These are phyloP conservation scores for Plecotus auritus DNA, from an alignment of 2,113 vertebrate species.

Conservation along the genomic window DNA sequence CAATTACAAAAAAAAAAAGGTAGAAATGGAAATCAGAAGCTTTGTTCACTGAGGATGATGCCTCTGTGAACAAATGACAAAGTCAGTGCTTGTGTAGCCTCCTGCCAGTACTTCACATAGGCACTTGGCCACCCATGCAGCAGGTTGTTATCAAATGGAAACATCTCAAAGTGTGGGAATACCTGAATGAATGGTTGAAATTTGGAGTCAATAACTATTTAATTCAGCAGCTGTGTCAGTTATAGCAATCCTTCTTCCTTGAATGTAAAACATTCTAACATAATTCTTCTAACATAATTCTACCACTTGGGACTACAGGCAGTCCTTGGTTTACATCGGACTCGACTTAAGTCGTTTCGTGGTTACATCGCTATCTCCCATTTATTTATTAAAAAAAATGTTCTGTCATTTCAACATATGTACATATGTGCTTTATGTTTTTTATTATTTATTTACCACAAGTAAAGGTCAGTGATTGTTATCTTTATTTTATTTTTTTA, in stretches of 20 bases:
- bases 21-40: not conserved
- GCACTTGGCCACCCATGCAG: not conserved
- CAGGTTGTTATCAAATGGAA: not conserved
- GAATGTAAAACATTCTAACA: not conserved
- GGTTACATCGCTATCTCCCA: too few species aligned
- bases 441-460: too few species aligned
- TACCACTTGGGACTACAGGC: not conserved
- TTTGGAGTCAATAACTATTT: not conserved
- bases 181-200: conserved; percentile 13
- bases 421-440: too few species aligned
- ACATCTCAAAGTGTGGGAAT: not conserved
- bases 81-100: not conserved
- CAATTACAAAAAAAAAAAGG: not conserved
- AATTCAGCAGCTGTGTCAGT: not conserved
- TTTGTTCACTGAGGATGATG: not conserved
- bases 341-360: too few species aligned
- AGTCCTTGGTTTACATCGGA: too few species aligned
- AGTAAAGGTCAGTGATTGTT: too few species aligned
- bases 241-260: not conserved
- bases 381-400: too few species aligned
- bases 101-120: not conserved
- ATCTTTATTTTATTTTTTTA: too few species aligned
- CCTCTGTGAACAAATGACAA: conserved; percentile 2
- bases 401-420: too few species aligned
- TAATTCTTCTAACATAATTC: not conserved